Base-by-base conservation (phyloP, 35 echinoderm and acorn worm genomes). In the Acanthaster planci region DNA sequence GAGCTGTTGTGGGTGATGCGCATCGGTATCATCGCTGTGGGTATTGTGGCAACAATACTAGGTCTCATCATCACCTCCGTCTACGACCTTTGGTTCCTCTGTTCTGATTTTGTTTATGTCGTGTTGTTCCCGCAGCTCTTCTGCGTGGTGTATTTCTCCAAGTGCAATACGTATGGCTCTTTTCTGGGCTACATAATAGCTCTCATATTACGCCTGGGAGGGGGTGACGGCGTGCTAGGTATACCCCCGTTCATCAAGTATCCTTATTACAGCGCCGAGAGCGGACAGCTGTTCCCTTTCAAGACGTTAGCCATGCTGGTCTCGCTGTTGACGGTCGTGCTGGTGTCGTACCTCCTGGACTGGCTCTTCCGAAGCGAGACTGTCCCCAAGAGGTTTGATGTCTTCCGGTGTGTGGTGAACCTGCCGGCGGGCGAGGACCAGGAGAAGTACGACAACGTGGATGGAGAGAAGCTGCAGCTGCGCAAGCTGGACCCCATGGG, bases 51-150 rank as follows among this genome's bases (percentile, higher is more conserved):
- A n/a, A 80, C 89, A 1, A 36, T 90, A 10, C 80, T 99, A 7
- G 92, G 92, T 7, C 75, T 99, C 0, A 84, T 87, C 89, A 99
- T 99, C 88, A 93, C 82, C 39, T 94, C 96, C 15, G 92, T 99
- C 44, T 99, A 99, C 31, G 96, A 72, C 17, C 92, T 99, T 15
- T 99, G 96, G 96, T 99, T 91, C 76, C 86, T 99, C 34, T 99
- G 96, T 77, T 94, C 96, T 10, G 96, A 99, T 75, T 99, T 99
- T 82, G 96, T 99, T 77, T 99, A 87, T 37, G 96, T 99, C 10
- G 86, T 99, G 10, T 77, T 99, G 30, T 99, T 99, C 53, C 96
- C 96, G 10, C 96, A 99, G 51, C 85, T 99, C 31, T 99, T 99
- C 60, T 99, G 96, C 32, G 92, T 99, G 1, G 85, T 99, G 15